Conservation (phyloP, 1,140 invertebrate genomes). For the Bombus haemorrhoidalis region DNA sequence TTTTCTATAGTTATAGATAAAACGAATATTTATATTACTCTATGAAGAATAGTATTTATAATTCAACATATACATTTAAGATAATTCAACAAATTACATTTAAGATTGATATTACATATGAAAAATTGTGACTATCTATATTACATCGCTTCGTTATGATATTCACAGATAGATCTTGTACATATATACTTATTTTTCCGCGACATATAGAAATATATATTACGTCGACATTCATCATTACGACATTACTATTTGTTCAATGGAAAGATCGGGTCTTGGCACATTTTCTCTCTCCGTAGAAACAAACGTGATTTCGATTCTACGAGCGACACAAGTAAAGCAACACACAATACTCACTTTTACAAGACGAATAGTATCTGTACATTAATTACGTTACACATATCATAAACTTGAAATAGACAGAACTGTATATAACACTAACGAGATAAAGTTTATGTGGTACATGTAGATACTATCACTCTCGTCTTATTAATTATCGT, state of each 20-base stretch:
- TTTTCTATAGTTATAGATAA: background rate
- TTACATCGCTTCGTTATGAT: slow-evolving; percentile 52
- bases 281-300: slow-evolving; percentile 53
- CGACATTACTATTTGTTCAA: slow-evolving; percentile 22
- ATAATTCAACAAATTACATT: slow-evolving; percentile 40
- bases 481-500: slow-evolving; percentile 46
- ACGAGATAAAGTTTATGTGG: slow-evolving; percentile 51
- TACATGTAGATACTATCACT: slow-evolving; percentile 47
- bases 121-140: slow-evolving; percentile 48
- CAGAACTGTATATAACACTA: slow-evolving; percentile 59
- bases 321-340: slow-evolving; percentile 49
- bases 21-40: slow-evolving; percentile 42
- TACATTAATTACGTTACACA: slow-evolving; percentile 45
- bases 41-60: slow-evolving; percentile 28
- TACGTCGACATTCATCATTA: slow-evolving; percentile 17
- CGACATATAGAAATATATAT: slow-evolving; percentile 34
- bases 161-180: slow-evolving; percentile 56
- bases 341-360: slow-evolving; percentile 43
- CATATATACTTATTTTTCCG: slow-evolving; percentile 24
- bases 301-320: slow-evolving; percentile 28
- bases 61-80: too few relatives aligned
- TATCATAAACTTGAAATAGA: slow-evolving; percentile 68
- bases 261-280: slow-evolving; percentile 55
- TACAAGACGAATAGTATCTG: slow-evolving; percentile 15
- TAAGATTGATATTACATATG: slow-evolving; percentile 36